These are phyloP conservation scores for Samia ricini DNA, from an alignment of 1,140 invertebrate genomes.

Conservation along the genomic window DNA sequence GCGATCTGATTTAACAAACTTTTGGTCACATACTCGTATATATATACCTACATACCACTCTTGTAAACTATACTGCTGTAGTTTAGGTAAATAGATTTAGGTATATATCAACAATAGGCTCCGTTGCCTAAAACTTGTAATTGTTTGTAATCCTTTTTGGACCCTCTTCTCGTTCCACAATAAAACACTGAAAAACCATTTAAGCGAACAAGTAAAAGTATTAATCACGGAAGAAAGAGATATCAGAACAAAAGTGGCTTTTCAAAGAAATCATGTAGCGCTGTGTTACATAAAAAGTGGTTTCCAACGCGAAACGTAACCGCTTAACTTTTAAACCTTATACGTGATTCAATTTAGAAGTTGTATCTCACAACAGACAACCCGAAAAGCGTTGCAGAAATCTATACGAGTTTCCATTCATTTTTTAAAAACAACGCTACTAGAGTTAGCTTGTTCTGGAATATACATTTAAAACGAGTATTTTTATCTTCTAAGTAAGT, in stretches of 20 bases:
- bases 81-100: too few relatives aligned
- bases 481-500: not conserved
- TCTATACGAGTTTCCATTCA: conserved; percentile 62
- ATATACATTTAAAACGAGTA: not conserved
- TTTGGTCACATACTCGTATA: too few relatives aligned
- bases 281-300: conserved; percentile 51
- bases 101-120: too few relatives aligned
- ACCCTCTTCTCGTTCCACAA: conserved; percentile 12
- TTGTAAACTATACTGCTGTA: too few relatives aligned
- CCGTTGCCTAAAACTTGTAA: not conserved
- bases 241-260: conserved; percentile 51
- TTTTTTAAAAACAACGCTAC: conserved; percentile 55
- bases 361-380: conserved; percentile 52
- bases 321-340: conserved; percentile 67
- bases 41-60: too few relatives aligned
- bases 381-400: conserved; percentile 59
- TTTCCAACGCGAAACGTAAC: conserved; percentile 50
- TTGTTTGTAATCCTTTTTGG: not conserved
- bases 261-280: conserved; percentile 60
- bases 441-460: conserved; percentile 30
- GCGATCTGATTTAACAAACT: too few relatives aligned
- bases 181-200: conserved; percentile 27
- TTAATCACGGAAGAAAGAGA: conserved; percentile 43
- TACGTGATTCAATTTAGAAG: conserved; percentile 75
- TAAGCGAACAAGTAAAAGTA: conserved; percentile 40